Base-by-base conservation (phyloP, 2,888 invertebrate species). In the Polydrusus cervinus region DNA sequence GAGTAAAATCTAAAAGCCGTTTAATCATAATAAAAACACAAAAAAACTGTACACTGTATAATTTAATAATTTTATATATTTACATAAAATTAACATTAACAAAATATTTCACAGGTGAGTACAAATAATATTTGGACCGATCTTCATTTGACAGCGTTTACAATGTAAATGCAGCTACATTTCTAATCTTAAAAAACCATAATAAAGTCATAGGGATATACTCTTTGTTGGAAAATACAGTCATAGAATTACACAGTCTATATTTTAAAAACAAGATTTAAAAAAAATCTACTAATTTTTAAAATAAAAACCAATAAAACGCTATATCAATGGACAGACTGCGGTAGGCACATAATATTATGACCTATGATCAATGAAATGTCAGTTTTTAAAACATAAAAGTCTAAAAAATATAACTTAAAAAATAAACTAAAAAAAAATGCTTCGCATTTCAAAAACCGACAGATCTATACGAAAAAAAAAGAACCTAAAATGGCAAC, bases 51-150 rank as follows among this genome's bases (percentile, higher is more conserved):
- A 61, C 69, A 69, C 14, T 11, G 38, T 68, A 74, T 38, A 69
- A 64, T 74, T 74, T 69, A 57, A 60, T 68, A 40, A 38, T 34
- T 67, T 20, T 60, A n/a, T 72, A 60, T 74, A 74, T 74, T 65
- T 70, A 74, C 74, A 74, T 65, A 70, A 60, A 69, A 74, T 68
- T 55, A 74, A 74, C 57, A 51, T 70, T 65, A 70, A 60, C 57
- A 70, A 74, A 74, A 74, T 74, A 66, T 65, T 60, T 72, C 40
- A 72, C 66, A 66, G 57, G 66, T 66, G 72, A 38, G 60, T 57
- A 61, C 34, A 71, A 64, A 70, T 34, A 64, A 66, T 47, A 49
- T 49, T 60, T 66, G 47, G 72, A 71, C 57, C 55, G 14, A 45
- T 57, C 38, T 25, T 25, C 47, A 14, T 43, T 38, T 3, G 20